These are phyloP conservation scores for Goniozus legneri DNA, from an alignment of 1,140 invertebrate species.

Conservation along the genomic window DNA sequence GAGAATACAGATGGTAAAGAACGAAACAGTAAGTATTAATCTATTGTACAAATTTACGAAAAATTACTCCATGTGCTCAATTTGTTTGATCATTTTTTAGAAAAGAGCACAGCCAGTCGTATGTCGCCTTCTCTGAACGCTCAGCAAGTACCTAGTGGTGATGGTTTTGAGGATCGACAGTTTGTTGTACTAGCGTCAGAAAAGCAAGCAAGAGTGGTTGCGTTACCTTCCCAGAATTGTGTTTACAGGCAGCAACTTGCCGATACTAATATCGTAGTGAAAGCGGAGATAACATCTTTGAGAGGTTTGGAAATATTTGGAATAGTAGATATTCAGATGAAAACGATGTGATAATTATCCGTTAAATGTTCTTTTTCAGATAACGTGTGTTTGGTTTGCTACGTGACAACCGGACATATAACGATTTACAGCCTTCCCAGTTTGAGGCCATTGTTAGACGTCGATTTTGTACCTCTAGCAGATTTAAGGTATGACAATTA, in stretches of 20 bases:
- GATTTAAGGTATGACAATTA: constrained; percentile 78
- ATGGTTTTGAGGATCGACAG: constrained; percentile 76
- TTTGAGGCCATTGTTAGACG: constrained; percentile 83
- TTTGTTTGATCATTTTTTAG: constrained; percentile 21
- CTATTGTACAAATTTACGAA: constrained; percentile 9
- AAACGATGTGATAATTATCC: constrained; percentile 11
- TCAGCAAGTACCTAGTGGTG: constrained; percentile 49
- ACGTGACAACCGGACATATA: constrained; percentile 90
- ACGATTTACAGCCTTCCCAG: constrained; percentile 90
- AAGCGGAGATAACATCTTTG: constrained; percentile 88
- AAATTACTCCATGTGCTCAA: constrained; percentile 22
- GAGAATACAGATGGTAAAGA: constrained; percentile 66
- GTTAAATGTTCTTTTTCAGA: constrained; percentile 65
- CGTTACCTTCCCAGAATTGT: constrained; percentile 91
- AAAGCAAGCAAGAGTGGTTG: constrained; percentile 91
- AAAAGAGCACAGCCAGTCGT: constrained; percentile 54
- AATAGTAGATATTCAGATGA: no score
- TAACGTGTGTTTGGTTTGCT: constrained; percentile 90
- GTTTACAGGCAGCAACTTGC: constrained; percentile 81
- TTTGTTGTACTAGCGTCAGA: constrained; percentile 91
- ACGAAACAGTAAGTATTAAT: constrained; percentile 60
- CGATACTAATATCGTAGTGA: constrained; percentile 88
- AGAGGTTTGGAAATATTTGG: constrained; percentile 85
- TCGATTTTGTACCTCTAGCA: constrained; percentile 88
- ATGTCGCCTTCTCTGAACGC: constrained; percentile 71